Evolutionary conservation across 92 coral and sea anemone genomes (phyloP).

Genomic region (Heteractis magnifica): DNA sequence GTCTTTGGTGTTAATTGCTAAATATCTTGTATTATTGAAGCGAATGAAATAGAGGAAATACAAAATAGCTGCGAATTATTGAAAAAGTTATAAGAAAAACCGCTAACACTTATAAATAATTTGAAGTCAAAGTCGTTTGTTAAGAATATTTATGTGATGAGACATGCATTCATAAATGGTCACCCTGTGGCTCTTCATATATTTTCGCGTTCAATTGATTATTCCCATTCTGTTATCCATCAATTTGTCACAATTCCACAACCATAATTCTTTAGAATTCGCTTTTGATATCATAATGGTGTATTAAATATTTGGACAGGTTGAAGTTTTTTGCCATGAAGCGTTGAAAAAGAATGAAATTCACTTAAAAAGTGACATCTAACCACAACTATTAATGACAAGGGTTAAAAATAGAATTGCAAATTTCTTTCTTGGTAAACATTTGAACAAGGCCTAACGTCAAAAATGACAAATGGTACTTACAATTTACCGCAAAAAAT

Average conservation of each 20-base stretch:
- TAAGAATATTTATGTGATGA: no score
- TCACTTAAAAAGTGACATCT: neutral
- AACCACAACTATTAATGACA: neutral
- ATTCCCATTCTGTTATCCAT: neutral
- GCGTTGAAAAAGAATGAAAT: neutral
- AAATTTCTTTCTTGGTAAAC: constrained; percentile 10
- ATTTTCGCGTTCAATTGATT: neutral
- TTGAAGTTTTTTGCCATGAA: neutral
- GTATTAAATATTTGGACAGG: neutral
- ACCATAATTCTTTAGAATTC: no score
- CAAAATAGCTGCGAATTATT: neutral
- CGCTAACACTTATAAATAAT: neutral
- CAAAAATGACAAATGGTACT: constrained; percentile 10
- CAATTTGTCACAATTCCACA: neutral
- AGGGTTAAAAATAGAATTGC: constrained; percentile 4
- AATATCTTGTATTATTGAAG: neutral
- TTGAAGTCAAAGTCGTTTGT: neutral
- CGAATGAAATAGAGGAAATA: neutral
- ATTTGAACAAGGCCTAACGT: constrained; percentile 1
- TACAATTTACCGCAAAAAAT: neutral
- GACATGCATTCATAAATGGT: neutral
- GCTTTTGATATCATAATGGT: neutral
- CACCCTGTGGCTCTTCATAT: neutral
- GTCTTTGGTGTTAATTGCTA: neutral
- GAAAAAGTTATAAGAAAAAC: neutral